A percentile compares a stretch with the other conserved stretches of the same genome.
phyloP scores from a whole-genome alignment of 2,113 vertebrate genomes.

The Larimichthys polyactis region DNA sequence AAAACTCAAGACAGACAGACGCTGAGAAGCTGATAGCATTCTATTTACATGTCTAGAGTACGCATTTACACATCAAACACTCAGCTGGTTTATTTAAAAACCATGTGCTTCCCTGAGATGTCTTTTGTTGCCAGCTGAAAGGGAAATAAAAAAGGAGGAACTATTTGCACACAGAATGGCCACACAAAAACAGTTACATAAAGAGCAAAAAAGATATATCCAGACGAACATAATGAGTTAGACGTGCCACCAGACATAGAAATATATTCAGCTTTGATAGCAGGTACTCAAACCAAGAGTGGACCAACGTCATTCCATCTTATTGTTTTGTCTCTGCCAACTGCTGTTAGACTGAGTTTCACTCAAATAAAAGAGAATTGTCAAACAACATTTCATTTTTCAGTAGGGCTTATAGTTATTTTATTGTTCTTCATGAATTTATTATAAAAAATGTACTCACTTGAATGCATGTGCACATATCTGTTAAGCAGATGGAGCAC shows the following conservation, averaged over 20 bases:
- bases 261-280: constrained; percentile 53
- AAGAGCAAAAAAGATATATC: constrained; percentile 18
- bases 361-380: not conserved
- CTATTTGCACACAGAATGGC: constrained; percentile 27
- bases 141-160: constrained; percentile 41
- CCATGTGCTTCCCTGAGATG: constrained; percentile 40
- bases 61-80: constrained; percentile 81
- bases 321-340: not conserved
- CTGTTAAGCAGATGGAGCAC: not conserved
- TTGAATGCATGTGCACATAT: not conserved
- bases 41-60: constrained; percentile 71
- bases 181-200: constrained; percentile 20
- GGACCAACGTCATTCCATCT: not conserved
- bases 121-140: constrained; percentile 37
- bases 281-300: constrained; percentile 15
- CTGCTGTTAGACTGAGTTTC: not conserved
- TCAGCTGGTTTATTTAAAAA: constrained; percentile 62
- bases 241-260: constrained; percentile 24
- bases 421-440: not conserved
- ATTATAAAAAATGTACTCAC: not conserved
- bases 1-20: constrained; percentile 72
- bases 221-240: constrained; percentile 24
- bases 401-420: too few species aligned
- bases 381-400: not conserved
- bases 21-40: constrained; percentile 61